A percentile compares a stretch with the other conserved stretches of the same genome.
Conservation (phyloP, 2,797 vertebrate species). For the Pyrocephalus nanus region DNA sequence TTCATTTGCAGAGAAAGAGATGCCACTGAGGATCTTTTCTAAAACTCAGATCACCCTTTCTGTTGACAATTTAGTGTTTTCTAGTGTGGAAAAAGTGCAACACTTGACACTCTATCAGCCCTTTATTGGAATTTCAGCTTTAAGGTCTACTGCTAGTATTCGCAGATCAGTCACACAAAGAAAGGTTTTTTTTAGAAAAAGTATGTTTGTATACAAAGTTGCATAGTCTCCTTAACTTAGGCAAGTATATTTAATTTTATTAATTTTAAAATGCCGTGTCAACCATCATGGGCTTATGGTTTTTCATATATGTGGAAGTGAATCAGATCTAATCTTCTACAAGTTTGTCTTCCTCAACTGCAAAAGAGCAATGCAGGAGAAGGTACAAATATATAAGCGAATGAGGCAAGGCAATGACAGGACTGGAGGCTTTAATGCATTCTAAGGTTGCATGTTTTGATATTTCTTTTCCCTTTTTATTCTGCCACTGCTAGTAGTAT, state of each 20-base stretch:
- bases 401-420: neutral
- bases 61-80: constrained; percentile 8
- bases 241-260: neutral
- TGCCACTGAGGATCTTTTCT: neutral
- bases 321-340: neutral
- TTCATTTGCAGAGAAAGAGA: neutral
- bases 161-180: neutral
- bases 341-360: neutral
- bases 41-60: neutral
- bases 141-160: neutral
- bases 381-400: neutral
- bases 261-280: neutral
- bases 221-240: neutral
- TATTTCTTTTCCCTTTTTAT: neutral
- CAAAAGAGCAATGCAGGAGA: neutral
- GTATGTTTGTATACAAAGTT: neutral
- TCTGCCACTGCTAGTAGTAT: neutral
- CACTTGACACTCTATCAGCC: neutral
- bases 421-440: neutral
- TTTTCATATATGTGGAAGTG: neutral
- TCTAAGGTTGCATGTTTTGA: neutral
- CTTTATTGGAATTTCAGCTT: neutral
- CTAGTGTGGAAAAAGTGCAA: neutral
- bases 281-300: neutral
- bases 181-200: neutral